phyloP scores from a whole-genome alignment of 2,888 invertebrate genomes.

The Lasioglossum morio region DNA sequence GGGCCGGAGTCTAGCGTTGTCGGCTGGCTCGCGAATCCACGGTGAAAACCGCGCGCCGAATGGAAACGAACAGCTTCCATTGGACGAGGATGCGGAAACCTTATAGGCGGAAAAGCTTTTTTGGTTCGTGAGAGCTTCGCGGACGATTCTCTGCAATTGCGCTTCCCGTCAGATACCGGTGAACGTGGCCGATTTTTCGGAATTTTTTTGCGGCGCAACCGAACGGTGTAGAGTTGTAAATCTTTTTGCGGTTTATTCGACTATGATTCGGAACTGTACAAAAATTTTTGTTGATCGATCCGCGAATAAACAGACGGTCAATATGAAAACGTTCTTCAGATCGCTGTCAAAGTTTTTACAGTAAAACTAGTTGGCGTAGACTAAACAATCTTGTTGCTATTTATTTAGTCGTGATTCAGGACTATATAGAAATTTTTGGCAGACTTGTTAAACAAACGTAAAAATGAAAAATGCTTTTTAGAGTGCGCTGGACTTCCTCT shows the following conservation, averaged over 20 bases:
- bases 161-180: neutral
- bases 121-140: neutral
- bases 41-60: constrained; percentile 20
- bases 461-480: too few relatives aligned
- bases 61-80: constrained; percentile 9
- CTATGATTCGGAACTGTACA: neutral
- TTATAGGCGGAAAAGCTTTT: neutral
- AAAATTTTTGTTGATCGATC: too few relatives aligned
- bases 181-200: neutral
- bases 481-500: too few relatives aligned
- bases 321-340: too few relatives aligned
- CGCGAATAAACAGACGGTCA: too few relatives aligned
- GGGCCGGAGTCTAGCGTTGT: neutral
- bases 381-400: too few relatives aligned
- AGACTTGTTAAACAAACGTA: neutral
- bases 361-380: neutral
- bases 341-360: neutral
- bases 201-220: neutral
- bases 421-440: neutral
- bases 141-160: neutral
- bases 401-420: neutral
- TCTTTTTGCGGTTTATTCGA: neutral
- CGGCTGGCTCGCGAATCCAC: neutral
- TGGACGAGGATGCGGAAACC: constrained; percentile 1
- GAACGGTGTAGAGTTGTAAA: neutral